Evolutionary conservation across 1,140 invertebrate species (phyloP), one percentile per base, ranked within the genome.

Genomic region (Geopemphigus sp.): DNA sequence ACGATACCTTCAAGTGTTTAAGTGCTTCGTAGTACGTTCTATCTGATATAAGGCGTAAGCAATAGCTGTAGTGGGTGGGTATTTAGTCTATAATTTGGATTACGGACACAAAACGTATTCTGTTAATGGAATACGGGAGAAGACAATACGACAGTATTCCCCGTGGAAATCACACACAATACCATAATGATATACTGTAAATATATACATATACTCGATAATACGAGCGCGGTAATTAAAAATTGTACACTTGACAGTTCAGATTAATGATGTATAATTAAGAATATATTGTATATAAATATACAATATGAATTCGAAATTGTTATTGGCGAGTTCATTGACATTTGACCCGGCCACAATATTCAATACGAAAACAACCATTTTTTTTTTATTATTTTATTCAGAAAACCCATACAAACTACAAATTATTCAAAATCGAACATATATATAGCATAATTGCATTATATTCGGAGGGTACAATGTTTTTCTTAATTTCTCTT

Each of bases 241-340:
- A 68, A 68, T 45, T 68, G 45, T 66, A 68, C 39, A 68, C 32
- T 68, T 68, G 32, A 68, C 64, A 68, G 45, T 68, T 68, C 47
- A 68, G 14, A 68, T 68, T 68, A 68, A 68, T 68, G 32, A 68
- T 68, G 12, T 45, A 17, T 47, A 39, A 68, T 47, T 68, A 66
- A n/a, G 32, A 66, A 47, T 66, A 39, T 22, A 45, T 22, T 66
- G 47, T 68, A 47, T n/a, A 68, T 47, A 47, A n/a, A 47, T 22
- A 45, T 47, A 15, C 12, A 68, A 47, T 17, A 68, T 17, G 12
- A 68, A 47, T 24, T 68, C 12, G 1, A 68, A 47, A 47, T 39
- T 15, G 45, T 68, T 68, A 68, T 68, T 14, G 19, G 14, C 0
- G 24, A 47, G 39, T 47, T 47, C n/a, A 47, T 17, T 68, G 64